Conservation (phyloP, 2,888 invertebrate species). For the Dorcus parallelipipedus region DNA sequence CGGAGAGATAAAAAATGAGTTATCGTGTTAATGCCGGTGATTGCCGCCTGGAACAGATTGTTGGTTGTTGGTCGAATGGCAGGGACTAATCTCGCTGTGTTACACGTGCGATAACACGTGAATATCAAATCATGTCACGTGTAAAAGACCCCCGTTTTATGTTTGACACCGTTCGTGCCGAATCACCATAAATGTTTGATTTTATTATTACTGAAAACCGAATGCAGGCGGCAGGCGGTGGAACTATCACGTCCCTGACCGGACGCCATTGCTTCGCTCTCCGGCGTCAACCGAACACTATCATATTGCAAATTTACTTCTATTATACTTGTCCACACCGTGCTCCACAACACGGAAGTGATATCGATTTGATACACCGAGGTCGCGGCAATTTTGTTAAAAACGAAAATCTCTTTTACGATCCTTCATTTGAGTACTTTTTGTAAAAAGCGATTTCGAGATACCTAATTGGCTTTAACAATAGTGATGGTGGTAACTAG, state of each 20-base stretch:
- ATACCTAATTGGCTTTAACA: neutral
- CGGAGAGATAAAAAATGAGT: too few species aligned
- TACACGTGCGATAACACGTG: neutral
- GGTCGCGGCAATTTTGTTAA: neutral
- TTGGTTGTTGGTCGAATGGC: neutral
- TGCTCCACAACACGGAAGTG: conserved; percentile 2
- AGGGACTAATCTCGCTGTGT: neutral
- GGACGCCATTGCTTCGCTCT: neutral
- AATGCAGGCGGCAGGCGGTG: conserved; percentile 17
- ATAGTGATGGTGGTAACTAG: too few species aligned
- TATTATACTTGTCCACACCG: neutral
- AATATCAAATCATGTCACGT: too few species aligned
- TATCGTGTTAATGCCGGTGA: too few species aligned
- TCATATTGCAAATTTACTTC: conserved; percentile 7
- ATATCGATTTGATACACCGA: neutral
- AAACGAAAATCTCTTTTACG: neutral
- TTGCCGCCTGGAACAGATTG: neutral
- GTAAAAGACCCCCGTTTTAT: conserved; percentile 27
- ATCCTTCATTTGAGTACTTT: neutral
- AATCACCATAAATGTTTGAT: conserved; percentile 41
- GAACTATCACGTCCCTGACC: conserved; percentile 20
- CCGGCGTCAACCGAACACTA: conserved; percentile 2
- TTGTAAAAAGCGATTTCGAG: too few species aligned
- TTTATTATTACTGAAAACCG: conserved; percentile 37
- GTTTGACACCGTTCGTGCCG: conserved; percentile 40